Evolutionary conservation across 2,888 invertebrate species (phyloP), one percentile per base, ranked within the genome.

Genomic region (Agrochola circellaris): DNA sequence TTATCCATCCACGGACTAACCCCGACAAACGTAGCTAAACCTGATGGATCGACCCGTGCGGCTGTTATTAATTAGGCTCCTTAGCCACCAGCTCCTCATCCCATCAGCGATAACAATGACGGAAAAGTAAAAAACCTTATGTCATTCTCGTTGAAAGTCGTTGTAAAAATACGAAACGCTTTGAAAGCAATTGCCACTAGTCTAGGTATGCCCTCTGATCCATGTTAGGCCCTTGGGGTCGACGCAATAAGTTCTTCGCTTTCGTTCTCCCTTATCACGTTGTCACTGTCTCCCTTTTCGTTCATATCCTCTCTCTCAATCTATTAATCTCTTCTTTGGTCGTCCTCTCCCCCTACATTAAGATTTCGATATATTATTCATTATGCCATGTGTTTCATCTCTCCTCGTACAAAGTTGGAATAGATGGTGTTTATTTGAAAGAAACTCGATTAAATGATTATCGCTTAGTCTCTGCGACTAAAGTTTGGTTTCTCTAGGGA

Each of bases 401-500:
- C 30, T 30, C 34, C 15, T 26, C 23, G 5, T 62, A 9, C n/a
- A 15, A 30, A 54, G 11, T 0, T 9, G 9, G 2, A 60, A 42
- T 60, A 38, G 11, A 56, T n/a, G 2, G 58, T 51, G 9, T 58
- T 48, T 48, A 64, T 64, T 72, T 79, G 1, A 38, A 71, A 65
- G 1, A 34, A 42, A 3, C 20, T 54, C 20, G 1, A 26, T 51
- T 60, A 20, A 73, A 73, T 17, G 30, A 60, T 1, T n/a, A 79
- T n/a, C 20, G 17, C 20, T 62, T 71, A 62, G 54, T 77, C 0
- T 56, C 4, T 11, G 9, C 13, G 6, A 42, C 64, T 38, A 23
- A 72, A 34, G 42, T 73, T 81, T 56, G 5, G 20, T 38, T 48
- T 3, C 72, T n/a, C 61, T 30, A 48, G 54, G 54, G 54, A 72